Base-by-base conservation (phyloP, 1,140 invertebrate genomes). In the Nebria ingens region DNA sequence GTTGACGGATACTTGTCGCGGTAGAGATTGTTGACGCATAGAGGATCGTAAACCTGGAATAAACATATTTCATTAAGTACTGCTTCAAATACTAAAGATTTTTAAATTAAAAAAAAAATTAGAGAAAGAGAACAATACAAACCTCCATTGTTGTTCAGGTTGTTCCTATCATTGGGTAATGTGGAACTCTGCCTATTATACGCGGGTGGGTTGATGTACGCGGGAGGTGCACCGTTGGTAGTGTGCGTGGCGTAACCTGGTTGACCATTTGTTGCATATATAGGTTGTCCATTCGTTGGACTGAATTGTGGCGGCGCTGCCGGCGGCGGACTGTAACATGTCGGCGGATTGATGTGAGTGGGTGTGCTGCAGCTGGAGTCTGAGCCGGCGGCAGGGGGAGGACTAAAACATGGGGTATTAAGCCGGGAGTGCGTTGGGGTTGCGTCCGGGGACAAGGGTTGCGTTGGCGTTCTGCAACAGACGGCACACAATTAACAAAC, bases 401-500 rank as follows among this genome's bases (percentile, higher is more conserved):
- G 73, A 23, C 73, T 69, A 52, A 74, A 76, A 0, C 71, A 73
- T 0, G 74, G 74, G 0, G 73, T 76, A 56, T 62, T 70, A 12
- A 71, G 58, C 54, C 62, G 50, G 19, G 67, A 64, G 42, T 71
- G 73, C 1, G 71, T 70, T 0, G 73, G 72, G 0, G 71, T 73
- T 34, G 50, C 60, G 50, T 71, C 69, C 0, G 69, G 65, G 0
- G 75, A 72, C 51, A 70, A 61, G 9, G 68, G 67, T 21, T 67
- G 67, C 19, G 68, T 68, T 1, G 71, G 70, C 1, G 71, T 72
- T 45, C 40, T 45, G 17, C 6, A 45, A 45, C n/a, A 17, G 4
- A 45, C 3, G 17, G 15, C 4, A 62, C 55, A n/a, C 66, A 65
- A 20, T 4, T 11, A 20, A 51, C 15, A 51, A 49, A 6, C 6